Base-by-base conservation (phyloP, 2,797 vertebrate genomes). In the Sebastiscus albofasciatus region DNA sequence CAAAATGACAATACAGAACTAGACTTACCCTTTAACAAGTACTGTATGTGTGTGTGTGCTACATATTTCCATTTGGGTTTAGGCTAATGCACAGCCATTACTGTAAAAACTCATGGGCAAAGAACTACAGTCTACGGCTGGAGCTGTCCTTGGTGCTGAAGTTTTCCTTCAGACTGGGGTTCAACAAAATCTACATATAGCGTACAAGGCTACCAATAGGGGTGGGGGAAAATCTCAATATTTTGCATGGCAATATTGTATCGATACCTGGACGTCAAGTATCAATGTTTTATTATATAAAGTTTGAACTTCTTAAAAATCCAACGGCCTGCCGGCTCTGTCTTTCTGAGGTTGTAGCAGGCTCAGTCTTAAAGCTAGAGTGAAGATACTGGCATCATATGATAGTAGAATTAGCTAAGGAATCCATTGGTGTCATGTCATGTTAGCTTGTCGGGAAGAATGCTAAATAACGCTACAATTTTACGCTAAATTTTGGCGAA, bases 91-190 rank as follows among this genome's bases (percentile, higher is more conserved):
- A 9, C 2, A 11, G 8, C 12, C 1, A 16, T 54, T 64, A 34
- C 27, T 12, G 16, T 9, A 9, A 16, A 31, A 66, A 16, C 8
- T 10, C n/a, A 49, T 39, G 2, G 34, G 16, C 18, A 59, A 58
- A 29, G 8, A 16, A 18, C 5, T 4, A 1, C 2, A n/a, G 42
- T 34, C 2, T 12, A 5, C 58, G 20, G 14, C 2, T 1, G 16
- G 42, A 79, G 67, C 81, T 84, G 67, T 80, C 76, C 58, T 2
- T 73, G 69, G 81, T 80, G 42, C 84, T 88, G 56, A 86, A 46
- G 0, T 18, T 73, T 13, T 72, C 49, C 24, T 61, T n/a, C 24
- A 65, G 22, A 56, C 27, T 31, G 36, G 31, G 7, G 55, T 54
- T 55, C 33, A 39, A 22, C 4, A 3, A 34, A 54, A 4, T 67